Evolutionary conservation across 2,113 vertebrate species (phyloP).

Genomic region (Dicaeum eximium): DNA sequence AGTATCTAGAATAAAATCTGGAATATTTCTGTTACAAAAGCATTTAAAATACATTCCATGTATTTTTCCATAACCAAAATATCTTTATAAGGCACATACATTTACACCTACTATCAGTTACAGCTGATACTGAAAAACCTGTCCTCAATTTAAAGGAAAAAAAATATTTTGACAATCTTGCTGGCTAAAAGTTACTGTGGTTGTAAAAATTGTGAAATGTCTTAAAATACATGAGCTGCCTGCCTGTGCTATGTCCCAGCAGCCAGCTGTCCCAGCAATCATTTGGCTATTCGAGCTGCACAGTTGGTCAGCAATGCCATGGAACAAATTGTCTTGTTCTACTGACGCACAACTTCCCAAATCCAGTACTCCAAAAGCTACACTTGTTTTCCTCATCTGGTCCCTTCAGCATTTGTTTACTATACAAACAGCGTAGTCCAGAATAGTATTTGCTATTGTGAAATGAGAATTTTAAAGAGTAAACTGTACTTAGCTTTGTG

Average conservation of each 20-base stretch:
- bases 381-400: not conserved
- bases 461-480: slow-evolving; percentile 1
- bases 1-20: not conserved
- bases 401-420: not conserved
- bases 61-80: not conserved
- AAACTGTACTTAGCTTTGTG: not conserved
- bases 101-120: not conserved
- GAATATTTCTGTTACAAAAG: not conserved
- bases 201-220: not conserved
- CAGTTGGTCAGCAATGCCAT: not conserved
- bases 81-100: slow-evolving; percentile 17
- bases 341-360: not conserved
- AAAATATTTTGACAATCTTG: not conserved
- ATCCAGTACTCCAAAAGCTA: not conserved
- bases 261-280: not conserved
- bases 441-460: not conserved
- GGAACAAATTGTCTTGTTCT: not conserved
- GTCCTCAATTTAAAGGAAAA: not conserved
- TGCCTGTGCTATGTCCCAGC: not conserved
- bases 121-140: not conserved
- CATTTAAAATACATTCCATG: not conserved
- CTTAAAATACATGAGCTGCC: not conserved
- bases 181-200: not conserved
- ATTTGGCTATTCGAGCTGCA: not conserved
- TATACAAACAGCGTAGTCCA: not conserved